Conservation (phyloP, 2,888 invertebrate genomes). For the Diplazon laetatorius region DNA sequence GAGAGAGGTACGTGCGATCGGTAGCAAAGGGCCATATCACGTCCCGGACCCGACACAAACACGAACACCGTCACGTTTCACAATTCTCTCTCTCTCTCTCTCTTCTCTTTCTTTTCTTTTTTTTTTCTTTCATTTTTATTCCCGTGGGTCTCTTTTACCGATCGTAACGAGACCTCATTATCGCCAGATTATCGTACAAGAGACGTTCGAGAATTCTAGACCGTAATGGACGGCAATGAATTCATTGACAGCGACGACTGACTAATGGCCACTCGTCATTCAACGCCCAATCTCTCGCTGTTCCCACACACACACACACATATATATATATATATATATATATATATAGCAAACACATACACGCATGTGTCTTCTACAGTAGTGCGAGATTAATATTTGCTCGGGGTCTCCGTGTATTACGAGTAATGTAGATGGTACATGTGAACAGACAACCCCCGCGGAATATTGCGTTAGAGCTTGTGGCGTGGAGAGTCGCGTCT, state of each 20-base stretch:
- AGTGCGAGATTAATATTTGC: not conserved
- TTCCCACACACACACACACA: no score
- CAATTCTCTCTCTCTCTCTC: no score
- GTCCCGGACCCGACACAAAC: no score
- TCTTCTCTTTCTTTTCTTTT: no score
- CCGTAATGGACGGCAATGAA: conserved; percentile 76
- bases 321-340: not conserved
- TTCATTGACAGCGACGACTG: conserved; percentile 77
- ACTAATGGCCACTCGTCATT: conserved; percentile 76
- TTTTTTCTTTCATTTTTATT: no score
- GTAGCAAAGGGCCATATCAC: conserved; percentile 1
- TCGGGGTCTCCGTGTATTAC: conserved; percentile 6
- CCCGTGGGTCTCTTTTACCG: conserved; percentile 57
- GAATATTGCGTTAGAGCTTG: no score
- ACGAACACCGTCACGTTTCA: conserved; percentile 25
- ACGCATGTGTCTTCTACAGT: not conserved
- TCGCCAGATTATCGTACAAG: conserved; percentile 79
- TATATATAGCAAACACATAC: no score
- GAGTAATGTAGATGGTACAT: not conserved
- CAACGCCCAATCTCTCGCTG: conserved; percentile 65
- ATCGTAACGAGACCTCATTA: conserved; percentile 78
- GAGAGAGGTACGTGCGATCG: not conserved
- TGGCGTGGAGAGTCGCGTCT: conserved; percentile 32
- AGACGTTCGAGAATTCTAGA: conserved; percentile 75
- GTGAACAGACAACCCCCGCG: no score